These are phyloP conservation scores for Myiagra hebetior DNA, from an alignment of 2,113 vertebrate species.

Conservation along the genomic window DNA sequence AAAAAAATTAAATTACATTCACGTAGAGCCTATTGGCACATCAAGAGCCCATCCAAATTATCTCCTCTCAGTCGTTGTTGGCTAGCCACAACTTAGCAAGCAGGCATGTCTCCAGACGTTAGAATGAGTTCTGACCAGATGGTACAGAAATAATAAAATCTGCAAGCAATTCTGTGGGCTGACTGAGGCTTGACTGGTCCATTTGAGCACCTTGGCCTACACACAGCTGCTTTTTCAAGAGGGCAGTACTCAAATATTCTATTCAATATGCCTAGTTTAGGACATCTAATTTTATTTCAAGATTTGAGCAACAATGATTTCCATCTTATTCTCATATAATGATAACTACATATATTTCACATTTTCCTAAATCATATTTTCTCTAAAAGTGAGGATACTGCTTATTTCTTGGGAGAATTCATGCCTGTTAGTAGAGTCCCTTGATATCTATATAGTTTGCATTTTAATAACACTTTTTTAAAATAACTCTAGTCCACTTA, in stretches of 20 bases:
- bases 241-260: not conserved
- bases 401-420: not conserved
- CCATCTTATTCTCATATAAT: not conserved
- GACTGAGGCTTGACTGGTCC: not conserved
- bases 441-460: not conserved
- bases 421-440: not conserved
- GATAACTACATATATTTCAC: not conserved
- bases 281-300: not conserved
- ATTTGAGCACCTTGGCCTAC: not conserved
- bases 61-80: not conserved
- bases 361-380: not conserved
- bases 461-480: not conserved
- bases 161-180: not conserved
- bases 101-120: not conserved
- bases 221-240: not conserved
- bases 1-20: not conserved
- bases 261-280: not conserved
- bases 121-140: not conserved
- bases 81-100: not conserved
- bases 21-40: not conserved
- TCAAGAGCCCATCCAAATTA: not conserved
- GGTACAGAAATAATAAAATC: conserved; percentile 9
- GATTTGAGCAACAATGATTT: not conserved
- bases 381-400: not conserved
- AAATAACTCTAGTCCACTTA: not conserved